Conservation (phyloP, 2,797 vertebrate species). For the Heliangelus exortis region DNA sequence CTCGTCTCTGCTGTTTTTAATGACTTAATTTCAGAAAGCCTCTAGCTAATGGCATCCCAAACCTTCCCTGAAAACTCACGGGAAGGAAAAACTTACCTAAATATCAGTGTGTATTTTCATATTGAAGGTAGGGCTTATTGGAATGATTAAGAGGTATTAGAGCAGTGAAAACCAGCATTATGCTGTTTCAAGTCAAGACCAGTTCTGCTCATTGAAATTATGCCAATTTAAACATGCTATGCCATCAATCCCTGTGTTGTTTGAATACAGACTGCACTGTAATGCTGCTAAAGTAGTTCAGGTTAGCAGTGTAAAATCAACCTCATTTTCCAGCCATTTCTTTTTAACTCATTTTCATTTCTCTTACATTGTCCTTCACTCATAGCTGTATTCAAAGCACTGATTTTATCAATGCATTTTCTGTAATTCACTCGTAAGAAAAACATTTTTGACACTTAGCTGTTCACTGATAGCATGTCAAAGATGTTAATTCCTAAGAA, state of each 20-base stretch:
- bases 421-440: neutral
- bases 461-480: neutral
- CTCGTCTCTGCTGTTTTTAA: neutral
- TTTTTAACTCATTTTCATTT: conserved; percentile 10
- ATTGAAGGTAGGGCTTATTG: neutral
- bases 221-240: neutral
- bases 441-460: neutral
- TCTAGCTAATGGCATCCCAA: neutral
- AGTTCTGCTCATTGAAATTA: neutral
- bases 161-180: neutral
- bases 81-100: neutral
- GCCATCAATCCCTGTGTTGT: neutral
- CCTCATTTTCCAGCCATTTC: neutral
- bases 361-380: neutral
- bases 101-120: neutral
- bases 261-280: neutral
- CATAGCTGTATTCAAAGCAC: neutral
- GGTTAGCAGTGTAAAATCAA: neutral
- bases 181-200: neutral
- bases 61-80: neutral
- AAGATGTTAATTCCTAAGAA: neutral
- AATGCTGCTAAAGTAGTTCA: neutral
- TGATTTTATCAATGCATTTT: conserved; percentile 5
- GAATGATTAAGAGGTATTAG: neutral
- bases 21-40: neutral